Evolutionary conservation across 2,888 invertebrate species (phyloP).

Genomic region (Chrysolina haemoptera): DNA sequence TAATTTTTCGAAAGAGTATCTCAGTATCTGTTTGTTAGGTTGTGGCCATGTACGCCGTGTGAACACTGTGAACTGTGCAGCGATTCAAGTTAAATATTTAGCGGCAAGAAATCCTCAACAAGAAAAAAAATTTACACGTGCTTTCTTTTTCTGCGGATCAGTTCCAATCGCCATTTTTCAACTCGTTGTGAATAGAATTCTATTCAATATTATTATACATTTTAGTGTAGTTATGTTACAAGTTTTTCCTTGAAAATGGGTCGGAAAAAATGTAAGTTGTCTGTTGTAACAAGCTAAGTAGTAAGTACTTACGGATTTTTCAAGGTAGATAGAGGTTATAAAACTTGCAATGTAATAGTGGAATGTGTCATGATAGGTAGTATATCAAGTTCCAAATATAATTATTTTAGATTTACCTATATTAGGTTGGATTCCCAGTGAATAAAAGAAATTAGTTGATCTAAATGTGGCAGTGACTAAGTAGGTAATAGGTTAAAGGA

Average conservation of each 20-base stretch:
- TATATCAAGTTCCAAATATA: no score
- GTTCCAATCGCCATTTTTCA: neutral
- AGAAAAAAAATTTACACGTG: neutral
- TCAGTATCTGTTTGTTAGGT: neutral
- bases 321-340: neutral
- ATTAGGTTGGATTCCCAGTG: no score
- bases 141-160: neutral
- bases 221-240: conserved; percentile 4
- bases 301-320: neutral
- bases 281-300: neutral
- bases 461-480: no score
- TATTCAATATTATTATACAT: conserved; percentile 2
- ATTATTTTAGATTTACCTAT: no score
- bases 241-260: conserved; percentile 7
- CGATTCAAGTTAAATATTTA: neutral
- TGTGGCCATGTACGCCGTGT: neutral
- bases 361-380: neutral
- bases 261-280: conserved; percentile 7
- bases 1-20: neutral
- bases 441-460: no score
- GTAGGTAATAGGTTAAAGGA: no score
- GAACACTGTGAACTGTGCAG: neutral
- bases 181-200: neutral
- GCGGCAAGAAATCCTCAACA: neutral
- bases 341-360: no score